A percentile compares a stretch with the other conserved stretches of the same genome.
phyloP scores from a whole-genome alignment of 1,140 invertebrate species.

The Cherax quadricarinatus region DNA sequence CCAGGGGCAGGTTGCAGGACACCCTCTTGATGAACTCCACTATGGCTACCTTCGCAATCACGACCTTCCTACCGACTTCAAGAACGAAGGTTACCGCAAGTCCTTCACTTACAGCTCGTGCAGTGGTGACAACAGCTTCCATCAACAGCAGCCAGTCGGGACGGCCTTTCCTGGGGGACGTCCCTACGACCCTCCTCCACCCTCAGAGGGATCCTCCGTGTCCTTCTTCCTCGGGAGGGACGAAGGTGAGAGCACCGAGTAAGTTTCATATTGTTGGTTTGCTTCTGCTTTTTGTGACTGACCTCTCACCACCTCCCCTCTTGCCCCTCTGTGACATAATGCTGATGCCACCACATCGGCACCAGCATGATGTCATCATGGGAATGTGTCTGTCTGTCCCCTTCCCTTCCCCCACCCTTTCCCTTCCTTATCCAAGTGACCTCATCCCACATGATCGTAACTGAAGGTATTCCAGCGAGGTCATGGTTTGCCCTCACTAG shows the following conservation, averaged over 20 bases:
- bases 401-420: neutral
- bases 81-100: slow-evolving; percentile 42
- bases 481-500: neutral
- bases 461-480: neutral
- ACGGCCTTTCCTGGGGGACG: neutral
- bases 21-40: slow-evolving; percentile 6
- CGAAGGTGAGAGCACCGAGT: slow-evolving; percentile 86
- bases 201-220: slow-evolving; percentile 41
- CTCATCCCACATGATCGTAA: neutral
- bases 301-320: slow-evolving; percentile 37
- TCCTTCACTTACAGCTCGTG: slow-evolving; percentile 57
- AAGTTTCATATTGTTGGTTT: slow-evolving; percentile 79
- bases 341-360: slow-evolving; percentile 13
- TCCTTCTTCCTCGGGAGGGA: slow-evolving; percentile 81
- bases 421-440: slow-evolving; percentile 25
- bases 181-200: neutral
- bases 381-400: slow-evolving; percentile 35
- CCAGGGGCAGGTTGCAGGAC: neutral
- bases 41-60: slow-evolving; percentile 60
- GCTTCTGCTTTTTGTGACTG: slow-evolving; percentile 57
- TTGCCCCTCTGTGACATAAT: slow-evolving; percentile 27
- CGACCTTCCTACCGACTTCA: slow-evolving; percentile 50
- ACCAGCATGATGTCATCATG: slow-evolving; percentile 16
- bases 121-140: slow-evolving; percentile 50
- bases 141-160: neutral